Evolutionary conservation across 2,888 invertebrate genomes (phyloP).

Genomic region (Cancer borealis): DNA sequence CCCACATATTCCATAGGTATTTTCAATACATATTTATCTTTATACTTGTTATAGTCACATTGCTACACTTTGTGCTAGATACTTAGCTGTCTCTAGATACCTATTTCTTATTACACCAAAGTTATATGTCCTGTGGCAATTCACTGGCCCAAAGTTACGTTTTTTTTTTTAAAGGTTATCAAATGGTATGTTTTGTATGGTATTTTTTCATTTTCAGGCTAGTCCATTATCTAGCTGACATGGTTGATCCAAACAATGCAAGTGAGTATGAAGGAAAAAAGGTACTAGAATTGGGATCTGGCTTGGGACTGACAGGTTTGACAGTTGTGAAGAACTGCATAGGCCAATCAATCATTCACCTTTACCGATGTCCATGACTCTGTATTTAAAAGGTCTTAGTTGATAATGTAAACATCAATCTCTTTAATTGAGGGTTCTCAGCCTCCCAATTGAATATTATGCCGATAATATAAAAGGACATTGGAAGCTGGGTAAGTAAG

Average conservation of each 20-base stretch:
- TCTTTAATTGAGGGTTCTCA: background rate
- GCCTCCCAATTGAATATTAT: background rate
- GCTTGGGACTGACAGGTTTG: conserved; percentile 69
- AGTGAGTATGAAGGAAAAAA: conserved; percentile 54
- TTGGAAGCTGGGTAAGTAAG: conserved; percentile 45
- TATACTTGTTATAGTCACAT: background rate
- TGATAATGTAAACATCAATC: conserved; percentile 63
- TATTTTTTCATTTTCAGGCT: conserved; percentile 60
- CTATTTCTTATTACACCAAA: background rate
- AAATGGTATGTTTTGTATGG: background rate
- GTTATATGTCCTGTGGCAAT: background rate
- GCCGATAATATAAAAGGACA: background rate
- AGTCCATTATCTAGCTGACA: conserved; percentile 66
- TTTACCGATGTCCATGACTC: conserved; percentile 65
- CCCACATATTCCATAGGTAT: background rate
- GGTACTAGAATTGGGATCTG: conserved; percentile 68
- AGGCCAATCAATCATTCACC: conserved; percentile 61
- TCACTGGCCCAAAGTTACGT: background rate
- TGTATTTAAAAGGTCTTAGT: conserved; percentile 60
- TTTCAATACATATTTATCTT: background rate
- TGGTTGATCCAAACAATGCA: conserved; percentile 58
- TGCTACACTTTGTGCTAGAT: background rate
- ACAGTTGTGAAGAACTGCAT: conserved; percentile 54
- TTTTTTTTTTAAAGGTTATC: background rate
- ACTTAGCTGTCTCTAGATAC: background rate